Evolutionary conservation across 2,888 invertebrate genomes (phyloP).

Genomic region (Eilema griseolum): DNA sequence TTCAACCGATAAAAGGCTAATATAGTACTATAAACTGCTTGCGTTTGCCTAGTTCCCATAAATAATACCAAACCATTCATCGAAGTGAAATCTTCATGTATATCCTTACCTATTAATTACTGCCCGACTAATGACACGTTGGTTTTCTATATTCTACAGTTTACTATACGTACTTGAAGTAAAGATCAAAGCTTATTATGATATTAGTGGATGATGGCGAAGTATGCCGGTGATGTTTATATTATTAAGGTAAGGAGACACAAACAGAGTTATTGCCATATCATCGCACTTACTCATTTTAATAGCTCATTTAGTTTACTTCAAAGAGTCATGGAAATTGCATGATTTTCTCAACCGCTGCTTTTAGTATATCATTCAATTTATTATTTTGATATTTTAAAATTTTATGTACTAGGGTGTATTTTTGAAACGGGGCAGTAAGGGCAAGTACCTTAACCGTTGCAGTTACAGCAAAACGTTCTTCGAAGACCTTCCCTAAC

Average conservation of each 20-base stretch:
- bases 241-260: slow-evolving; percentile 38
- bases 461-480: too few relatives aligned
- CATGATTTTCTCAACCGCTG: slow-evolving; percentile 14
- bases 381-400: slow-evolving; percentile 23
- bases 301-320: slow-evolving; percentile 28
- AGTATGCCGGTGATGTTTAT: slow-evolving; percentile 43
- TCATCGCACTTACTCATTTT: slow-evolving; percentile 37
- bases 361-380: slow-evolving; percentile 28
- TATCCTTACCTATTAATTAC: slow-evolving; percentile 14
- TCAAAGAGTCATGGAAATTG: slow-evolving; percentile 36
- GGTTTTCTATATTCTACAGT: slow-evolving; percentile 8
- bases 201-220: slow-evolving; percentile 25
- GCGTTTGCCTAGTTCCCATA: slow-evolving; percentile 18
- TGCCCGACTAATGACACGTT: slow-evolving; percentile 11
- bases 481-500: too few relatives aligned
- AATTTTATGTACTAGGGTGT: too few relatives aligned
- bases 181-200: slow-evolving; percentile 33
- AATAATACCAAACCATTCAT: slow-evolving; percentile 16
- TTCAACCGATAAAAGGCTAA: slow-evolving; percentile 59
- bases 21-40: slow-evolving; percentile 18
- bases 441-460: too few relatives aligned
- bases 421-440: too few relatives aligned
- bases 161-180: slow-evolving; percentile 14
- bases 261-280: slow-evolving; percentile 42
- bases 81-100: not conserved